Conservation (phyloP, 2,888 invertebrate species). For the Oasisia sp. region DNA sequence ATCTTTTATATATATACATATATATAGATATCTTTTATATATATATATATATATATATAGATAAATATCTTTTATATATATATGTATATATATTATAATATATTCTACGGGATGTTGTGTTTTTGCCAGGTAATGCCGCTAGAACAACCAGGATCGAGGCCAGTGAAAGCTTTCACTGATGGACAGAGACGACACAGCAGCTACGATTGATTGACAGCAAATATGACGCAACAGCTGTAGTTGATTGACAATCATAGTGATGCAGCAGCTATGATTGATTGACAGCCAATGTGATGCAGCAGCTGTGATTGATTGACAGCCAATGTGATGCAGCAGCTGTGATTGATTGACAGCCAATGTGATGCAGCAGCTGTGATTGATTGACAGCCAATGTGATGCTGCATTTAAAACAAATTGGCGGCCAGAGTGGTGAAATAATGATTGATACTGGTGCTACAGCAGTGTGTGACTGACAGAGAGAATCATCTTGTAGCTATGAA, state of each 20-base stretch:
- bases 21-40: too few relatives aligned
- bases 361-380: neutral
- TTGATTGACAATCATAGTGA: neutral
- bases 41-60: too few relatives aligned
- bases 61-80: too few relatives aligned
- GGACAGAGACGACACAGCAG: neutral
- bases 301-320: neutral
- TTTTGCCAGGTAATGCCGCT: conserved; percentile 8
- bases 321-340: neutral
- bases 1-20: too few relatives aligned
- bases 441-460: too few relatives aligned
- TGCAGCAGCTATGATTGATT: neutral
- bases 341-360: neutral
- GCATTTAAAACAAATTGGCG: too few relatives aligned
- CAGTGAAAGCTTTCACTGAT: neutral
- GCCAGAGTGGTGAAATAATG: too few relatives aligned
- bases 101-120: neutral
- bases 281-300: neutral
- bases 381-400: too few relatives aligned
- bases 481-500: too few relatives aligned
- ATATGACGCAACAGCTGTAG: neutral
- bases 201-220: neutral
- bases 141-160: neutral
- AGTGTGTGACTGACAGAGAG: too few relatives aligned
- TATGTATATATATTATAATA: neutral